Conservation (phyloP, 2,797 vertebrate genomes). For the Notoglanidium macrostoma region DNA sequence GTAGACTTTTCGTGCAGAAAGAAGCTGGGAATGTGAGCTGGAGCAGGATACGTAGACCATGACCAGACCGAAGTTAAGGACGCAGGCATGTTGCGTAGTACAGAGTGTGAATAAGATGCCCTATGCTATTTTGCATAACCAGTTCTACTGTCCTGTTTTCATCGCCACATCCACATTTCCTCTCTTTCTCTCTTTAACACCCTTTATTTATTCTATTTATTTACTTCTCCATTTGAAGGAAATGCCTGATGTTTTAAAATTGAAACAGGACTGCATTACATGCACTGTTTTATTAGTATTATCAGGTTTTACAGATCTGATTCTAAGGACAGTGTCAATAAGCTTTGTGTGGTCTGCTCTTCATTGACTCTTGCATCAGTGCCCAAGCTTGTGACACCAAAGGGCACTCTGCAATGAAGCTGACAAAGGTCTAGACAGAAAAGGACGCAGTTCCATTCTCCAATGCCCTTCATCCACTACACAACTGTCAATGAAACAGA, state of each 20-base stretch:
- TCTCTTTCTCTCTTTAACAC: conserved; percentile 27
- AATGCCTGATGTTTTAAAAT: conserved; percentile 64
- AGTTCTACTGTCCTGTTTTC: conserved; percentile 54
- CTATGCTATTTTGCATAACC: conserved; percentile 49
- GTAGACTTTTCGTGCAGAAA: conserved; percentile 21
- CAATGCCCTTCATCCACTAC: conserved; percentile 38
- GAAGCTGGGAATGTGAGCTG: conserved; percentile 32
- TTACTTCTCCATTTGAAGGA: conserved; percentile 59
- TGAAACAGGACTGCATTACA: conserved; percentile 62
- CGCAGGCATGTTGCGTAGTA: neutral
- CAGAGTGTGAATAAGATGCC: conserved; percentile 35
- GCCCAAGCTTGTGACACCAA: conserved; percentile 39
- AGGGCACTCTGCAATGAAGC: conserved; percentile 36
- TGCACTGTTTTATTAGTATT: conserved; percentile 28
- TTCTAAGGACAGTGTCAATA: conserved; percentile 28
- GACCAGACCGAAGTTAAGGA: conserved; percentile 28
- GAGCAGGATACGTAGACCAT: conserved; percentile 23
- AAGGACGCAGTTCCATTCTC: conserved; percentile 26
- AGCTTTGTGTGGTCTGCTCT: conserved; percentile 16
- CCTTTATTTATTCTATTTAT: conserved; percentile 74
- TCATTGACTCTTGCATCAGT: conserved; percentile 8
- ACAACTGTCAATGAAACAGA: conserved; percentile 37
- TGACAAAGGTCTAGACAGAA: conserved; percentile 38
- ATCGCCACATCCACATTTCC: conserved; percentile 56
- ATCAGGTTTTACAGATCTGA: conserved; percentile 65